Base-by-base conservation (phyloP, 2,797 vertebrate genomes). In the Selene dorsalis region DNA sequence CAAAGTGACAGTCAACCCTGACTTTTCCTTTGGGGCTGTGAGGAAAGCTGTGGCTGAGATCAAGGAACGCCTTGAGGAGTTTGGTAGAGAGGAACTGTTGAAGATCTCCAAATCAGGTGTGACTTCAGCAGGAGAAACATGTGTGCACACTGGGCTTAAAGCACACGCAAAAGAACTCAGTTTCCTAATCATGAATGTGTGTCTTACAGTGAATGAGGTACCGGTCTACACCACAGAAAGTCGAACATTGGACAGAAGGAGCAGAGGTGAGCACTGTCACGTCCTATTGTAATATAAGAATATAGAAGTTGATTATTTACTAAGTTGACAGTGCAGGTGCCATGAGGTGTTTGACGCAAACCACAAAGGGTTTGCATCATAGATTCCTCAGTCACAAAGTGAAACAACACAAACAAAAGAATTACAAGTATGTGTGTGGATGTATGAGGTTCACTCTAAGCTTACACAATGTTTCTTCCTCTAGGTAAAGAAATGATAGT, bases 31-130 rank as follows among this genome's bases (percentile, higher is more conserved):
- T 26, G 91, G 86, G 0, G 73, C 93, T 0, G 95, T 94, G 64
- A 93, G 95, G 85, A 96, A 95, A 89, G 95, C 95, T 0, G 95
- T 96, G 65, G 93, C 93, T 0, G 94, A 94, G 86, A 95, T 96
- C 57, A 95, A 96, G 75, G 95, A 96, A 0, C 91, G 84, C 7
- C 91, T 96, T 1, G 95, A 96, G 83, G 95, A 96, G 84, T 91
- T 93, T 63, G 94, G 95, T 62, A 84, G 93, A 82, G 95, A 95
- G 75, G 95, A 96, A 80, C 86, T 96, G 55, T 61, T 93, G 3
- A 95, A 92, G 82, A 91, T 95, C 85, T 94, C 95, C 74, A 95
- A 95, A 85, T 93, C 95, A 94, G 95, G 95, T 96, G 47, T n/a
- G 84, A 78, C 10, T 22, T 66, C 0, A 53, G 22, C 61, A 66